A percentile compares a stretch with the other conserved stretches of the same genome.
phyloP scores from a whole-genome alignment of 2,797 vertebrate species.

The Chelidonichthys spinosus region DNA sequence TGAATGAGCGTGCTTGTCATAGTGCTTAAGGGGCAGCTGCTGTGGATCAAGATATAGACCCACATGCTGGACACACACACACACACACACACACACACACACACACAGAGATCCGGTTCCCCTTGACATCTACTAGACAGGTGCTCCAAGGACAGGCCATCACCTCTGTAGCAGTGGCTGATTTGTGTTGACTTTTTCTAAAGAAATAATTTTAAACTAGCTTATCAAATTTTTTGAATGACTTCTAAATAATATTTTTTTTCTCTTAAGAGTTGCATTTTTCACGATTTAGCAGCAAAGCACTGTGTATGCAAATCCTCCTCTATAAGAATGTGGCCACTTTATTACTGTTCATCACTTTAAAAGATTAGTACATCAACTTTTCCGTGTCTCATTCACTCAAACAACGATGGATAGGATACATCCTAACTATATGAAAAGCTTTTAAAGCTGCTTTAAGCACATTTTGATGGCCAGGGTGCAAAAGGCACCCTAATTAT shows the following conservation, averaged over 20 bases:
- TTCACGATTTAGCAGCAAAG: not conserved
- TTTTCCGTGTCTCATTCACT: not conserved
- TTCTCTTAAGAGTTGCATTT: not conserved
- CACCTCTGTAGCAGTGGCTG: constrained; percentile 11
- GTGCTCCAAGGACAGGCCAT: constrained; percentile 51
- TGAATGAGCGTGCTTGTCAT: constrained; percentile 46
- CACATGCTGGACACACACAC: constrained; percentile 38
- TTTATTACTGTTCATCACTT: not conserved
- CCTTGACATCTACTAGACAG: constrained; percentile 62
- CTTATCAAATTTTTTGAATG: not conserved
- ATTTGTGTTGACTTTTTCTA: constrained; percentile 12
- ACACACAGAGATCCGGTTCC: constrained; percentile 16
- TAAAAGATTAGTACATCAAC: not conserved
- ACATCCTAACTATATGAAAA: not conserved
- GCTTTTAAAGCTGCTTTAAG: constrained; percentile 4
- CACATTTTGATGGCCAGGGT: not conserved
- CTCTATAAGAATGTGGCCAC: not conserved
- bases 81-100: constrained; percentile 9
- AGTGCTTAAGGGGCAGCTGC: constrained; percentile 66
- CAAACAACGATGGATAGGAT: not conserved
- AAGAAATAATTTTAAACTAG: not conserved
- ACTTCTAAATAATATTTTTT: not conserved
- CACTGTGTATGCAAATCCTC: not conserved
- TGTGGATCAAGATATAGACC: constrained; percentile 49
- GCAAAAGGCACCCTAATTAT: not conserved